These are phyloP conservation scores for Bradypodion pumilum DNA, from an alignment of 2,797 vertebrate genomes.

Conservation along the genomic window DNA sequence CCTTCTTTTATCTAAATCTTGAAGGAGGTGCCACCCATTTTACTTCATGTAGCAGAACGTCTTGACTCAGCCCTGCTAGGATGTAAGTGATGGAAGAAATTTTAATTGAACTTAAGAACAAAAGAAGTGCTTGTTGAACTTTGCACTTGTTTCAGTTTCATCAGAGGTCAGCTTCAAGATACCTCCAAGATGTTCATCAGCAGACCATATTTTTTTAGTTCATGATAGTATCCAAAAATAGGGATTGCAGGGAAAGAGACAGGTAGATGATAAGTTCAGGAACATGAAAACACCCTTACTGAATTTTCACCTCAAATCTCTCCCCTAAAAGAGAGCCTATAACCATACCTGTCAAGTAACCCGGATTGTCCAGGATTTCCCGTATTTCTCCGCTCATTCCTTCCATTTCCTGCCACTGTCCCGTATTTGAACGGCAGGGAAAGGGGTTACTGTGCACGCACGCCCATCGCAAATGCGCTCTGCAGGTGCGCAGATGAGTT, in stretches of 20 bases:
- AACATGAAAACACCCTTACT: background rate
- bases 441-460: too few relatives aligned
- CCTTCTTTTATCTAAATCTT: background rate
- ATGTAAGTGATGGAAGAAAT: background rate
- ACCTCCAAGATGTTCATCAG: background rate
- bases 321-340: background rate
- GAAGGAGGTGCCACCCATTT: background rate
- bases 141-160: background rate
- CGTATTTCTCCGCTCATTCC: too few relatives aligned
- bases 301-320: background rate
- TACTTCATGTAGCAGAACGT: background rate
- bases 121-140: too few relatives aligned
- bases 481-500: too few relatives aligned
- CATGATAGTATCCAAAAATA: background rate
- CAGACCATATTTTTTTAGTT: background rate
- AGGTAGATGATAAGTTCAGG: too few relatives aligned
- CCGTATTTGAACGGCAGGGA: too few relatives aligned
- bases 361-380: too few relatives aligned
- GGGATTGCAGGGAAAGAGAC: background rate
- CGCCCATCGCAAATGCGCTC: too few relatives aligned
- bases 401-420: too few relatives aligned
- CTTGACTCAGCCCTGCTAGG: background rate
- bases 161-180: background rate
- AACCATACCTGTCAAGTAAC: too few relatives aligned
- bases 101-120: background rate